These are phyloP conservation scores for Amblyornis subalaris DNA, from an alignment of 2,113 vertebrate genomes.

Conservation along the genomic window DNA sequence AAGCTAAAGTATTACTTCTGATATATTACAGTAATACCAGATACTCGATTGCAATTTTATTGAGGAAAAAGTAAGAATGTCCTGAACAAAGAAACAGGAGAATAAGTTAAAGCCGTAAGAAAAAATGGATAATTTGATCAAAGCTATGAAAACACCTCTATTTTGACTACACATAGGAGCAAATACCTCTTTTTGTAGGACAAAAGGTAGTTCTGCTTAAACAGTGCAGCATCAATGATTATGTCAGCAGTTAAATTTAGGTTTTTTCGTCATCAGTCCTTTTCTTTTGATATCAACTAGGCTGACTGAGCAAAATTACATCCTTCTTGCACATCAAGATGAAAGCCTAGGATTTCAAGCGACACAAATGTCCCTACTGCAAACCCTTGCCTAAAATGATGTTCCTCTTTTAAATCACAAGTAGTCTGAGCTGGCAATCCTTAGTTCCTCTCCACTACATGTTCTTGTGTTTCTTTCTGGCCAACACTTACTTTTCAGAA, in stretches of 20 bases:
- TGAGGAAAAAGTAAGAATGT: background rate
- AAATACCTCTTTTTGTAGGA: background rate
- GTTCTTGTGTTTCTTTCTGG: background rate
- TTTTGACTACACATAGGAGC: background rate
- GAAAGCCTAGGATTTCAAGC: background rate
- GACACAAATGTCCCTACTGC: background rate
- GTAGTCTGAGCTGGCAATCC: background rate
- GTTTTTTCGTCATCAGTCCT: background rate
- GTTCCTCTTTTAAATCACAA: background rate
- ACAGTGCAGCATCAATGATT: background rate
- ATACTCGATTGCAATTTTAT: background rate
- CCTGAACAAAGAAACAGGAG: background rate
- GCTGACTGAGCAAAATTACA: background rate
- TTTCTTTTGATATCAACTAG: background rate
- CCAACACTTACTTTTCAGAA: background rate
- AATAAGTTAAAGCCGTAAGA: background rate
- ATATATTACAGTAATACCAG: background rate
- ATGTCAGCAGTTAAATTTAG: background rate
- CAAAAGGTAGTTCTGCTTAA: background rate
- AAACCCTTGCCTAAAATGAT: background rate
- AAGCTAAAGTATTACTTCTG: background rate
- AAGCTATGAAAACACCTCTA: background rate
- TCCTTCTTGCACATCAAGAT: background rate
- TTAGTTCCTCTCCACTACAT: background rate
- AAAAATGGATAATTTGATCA: background rate